Evolutionary conservation across 2,888 invertebrate species (phyloP), one percentile per base, ranked within the genome.

Genomic region (Anorthoa munda): DNA sequence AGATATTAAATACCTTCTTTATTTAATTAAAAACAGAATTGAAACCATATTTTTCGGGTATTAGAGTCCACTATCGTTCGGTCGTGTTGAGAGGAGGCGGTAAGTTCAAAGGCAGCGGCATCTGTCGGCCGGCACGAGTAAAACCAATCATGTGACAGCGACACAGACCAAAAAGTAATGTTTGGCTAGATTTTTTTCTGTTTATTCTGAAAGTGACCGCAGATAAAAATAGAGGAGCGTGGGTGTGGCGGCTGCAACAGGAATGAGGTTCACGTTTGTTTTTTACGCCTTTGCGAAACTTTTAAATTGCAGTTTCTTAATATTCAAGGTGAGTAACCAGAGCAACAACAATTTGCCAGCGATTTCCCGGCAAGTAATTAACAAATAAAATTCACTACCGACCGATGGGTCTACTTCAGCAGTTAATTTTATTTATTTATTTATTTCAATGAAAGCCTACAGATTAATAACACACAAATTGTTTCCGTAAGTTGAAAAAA

Each of bases 141-240:
- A 94, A 93, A 92, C 94, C 94, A 94, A 94, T 94, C 93, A 92
- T 90, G 93, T 93, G 94, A 94, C 94, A 93, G 93, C 87, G 89
- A 86, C 91, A 88, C 83, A 85, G 84, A 88, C 75, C 78, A 85
- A 83, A 81, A 87, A 89, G 82, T 79, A 84, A 80, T 87, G 86
- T 87, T 85, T 83, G 74, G 58, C 79, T 74, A 79, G 50, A 26
- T 81, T 79, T 86, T 79, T 48, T 81, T 77, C 48, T 81, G 82
- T 85, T 85, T 81, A 63, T 86, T 83, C 73, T 80, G 79, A 76
- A 79, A 79, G 63, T 81, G 79, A 77, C 81, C 81, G 61, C 73
- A 71, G 84, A 74, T 79, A 80, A 68, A 85, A 86, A 79, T 80
- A 79, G 75, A 67, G 51, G 61, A 72, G 64, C 56, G 79, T 72